Base-by-base conservation (phyloP, 2,797 vertebrate species). In the Sebastes glaucus region DNA sequence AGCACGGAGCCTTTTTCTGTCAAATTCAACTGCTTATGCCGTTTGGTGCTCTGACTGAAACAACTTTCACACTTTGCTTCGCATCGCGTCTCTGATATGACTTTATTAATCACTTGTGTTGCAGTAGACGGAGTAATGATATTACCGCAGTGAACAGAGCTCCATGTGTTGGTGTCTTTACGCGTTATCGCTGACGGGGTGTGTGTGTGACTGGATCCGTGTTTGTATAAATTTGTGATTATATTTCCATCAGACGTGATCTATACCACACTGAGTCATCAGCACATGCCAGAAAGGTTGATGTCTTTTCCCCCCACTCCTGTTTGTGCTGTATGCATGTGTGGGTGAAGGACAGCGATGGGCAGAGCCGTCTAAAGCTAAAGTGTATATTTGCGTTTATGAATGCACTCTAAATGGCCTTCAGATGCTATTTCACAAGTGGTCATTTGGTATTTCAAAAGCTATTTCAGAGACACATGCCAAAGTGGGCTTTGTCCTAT, bases 241-340 rank as follows among this genome's bases (percentile, higher is more conserved):
- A 85, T 67, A 78, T 84, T 86, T 82, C 74, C 53, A 56, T 77
- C 84, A 86, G 69, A 86, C 27, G 38, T 78, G 79, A 90, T 83
- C 82, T 87, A 80, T 79, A 30, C 13, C 55, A 27, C 1, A 22
- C 6, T 82, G 87, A 90, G 52, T 91, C 88, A 88, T 53, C 72
- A 32, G 52, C 56, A 64, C 70, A 28, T 33, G 60, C 2, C 81
- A 79, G 25, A 81, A 65, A 76, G 74, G 77, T 87, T 62, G 14
- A 6, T 11, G 57, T 38, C 33, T 63, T 35, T 20, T 32, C 33
- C 2, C 10, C 20, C 2, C 23, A 16, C 23, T 27, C 27, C 60
- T 67, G 80, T 82, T 70, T 81, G 76, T 35, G 59, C 53, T 2
- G 16, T 30, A 11, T 55, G 13, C 38, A 42, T 42, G 14, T 71